Conservation (phyloP, 2,113 vertebrate genomes). For the Athene noctua region DNA sequence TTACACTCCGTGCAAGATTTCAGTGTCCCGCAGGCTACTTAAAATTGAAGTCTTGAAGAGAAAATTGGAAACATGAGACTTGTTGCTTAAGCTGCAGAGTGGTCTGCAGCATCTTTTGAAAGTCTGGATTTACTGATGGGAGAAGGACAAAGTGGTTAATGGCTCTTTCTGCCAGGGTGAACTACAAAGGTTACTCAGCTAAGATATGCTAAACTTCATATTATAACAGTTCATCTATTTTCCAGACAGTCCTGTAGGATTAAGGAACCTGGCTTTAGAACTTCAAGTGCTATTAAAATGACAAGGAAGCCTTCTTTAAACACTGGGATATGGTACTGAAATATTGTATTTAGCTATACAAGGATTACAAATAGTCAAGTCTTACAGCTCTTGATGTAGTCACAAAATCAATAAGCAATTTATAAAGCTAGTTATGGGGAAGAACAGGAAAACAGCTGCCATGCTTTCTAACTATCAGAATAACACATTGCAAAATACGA, state of each 20-base stretch:
- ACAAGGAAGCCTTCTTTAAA: background rate
- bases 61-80: constrained; percentile 27
- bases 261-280: background rate
- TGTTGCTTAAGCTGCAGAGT: background rate
- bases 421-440: background rate
- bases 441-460: background rate
- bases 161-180: background rate
- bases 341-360: background rate
- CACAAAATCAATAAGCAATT: background rate
- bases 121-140: background rate
- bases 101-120: background rate
- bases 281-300: background rate
- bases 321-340: background rate
- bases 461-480: background rate
- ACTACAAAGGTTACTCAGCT: background rate
- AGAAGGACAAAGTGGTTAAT: background rate
- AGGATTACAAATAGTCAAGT: background rate
- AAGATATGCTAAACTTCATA: background rate
- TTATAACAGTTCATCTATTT: background rate
- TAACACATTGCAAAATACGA: background rate
- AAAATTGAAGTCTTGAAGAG: background rate
- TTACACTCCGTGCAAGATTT: background rate
- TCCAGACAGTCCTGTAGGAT: background rate
- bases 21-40: background rate
- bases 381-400: background rate